Conservation (phyloP, 2,888 invertebrate species). For the Drymonia ruficornis region DNA sequence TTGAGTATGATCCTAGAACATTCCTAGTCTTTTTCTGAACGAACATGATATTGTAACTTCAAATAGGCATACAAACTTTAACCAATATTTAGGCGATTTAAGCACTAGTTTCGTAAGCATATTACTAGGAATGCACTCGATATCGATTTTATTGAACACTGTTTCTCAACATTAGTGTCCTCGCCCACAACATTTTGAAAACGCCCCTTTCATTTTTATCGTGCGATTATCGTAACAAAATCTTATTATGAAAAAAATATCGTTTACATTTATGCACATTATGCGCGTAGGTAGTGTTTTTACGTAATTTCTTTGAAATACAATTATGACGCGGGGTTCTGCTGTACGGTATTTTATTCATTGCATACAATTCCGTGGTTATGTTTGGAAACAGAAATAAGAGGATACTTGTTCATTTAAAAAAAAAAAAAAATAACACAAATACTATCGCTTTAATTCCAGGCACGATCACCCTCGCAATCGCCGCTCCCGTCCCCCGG, state of each 20-base stretch:
- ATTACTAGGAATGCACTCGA: neutral
- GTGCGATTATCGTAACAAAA: neutral
- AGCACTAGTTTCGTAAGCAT: neutral
- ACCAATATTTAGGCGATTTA: too few relatives aligned
- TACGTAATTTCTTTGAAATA: slow-evolving; percentile 1
- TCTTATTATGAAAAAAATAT: too few relatives aligned
- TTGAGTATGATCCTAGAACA: neutral
- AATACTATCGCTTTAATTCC: slow-evolving; percentile 17
- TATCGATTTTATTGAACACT: neutral
- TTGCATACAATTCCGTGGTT: too few relatives aligned
- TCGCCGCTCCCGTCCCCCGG: slow-evolving; percentile 58
- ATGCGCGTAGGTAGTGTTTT: neutral
- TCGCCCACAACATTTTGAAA: neutral
- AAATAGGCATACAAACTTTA: too few relatives aligned
- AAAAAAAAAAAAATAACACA: too few relatives aligned
- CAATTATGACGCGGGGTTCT: neutral
- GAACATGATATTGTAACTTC: too few relatives aligned
- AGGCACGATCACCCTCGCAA: slow-evolving; percentile 59
- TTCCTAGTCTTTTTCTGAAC: too few relatives aligned
- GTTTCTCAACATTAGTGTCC: slow-evolving; percentile 2
- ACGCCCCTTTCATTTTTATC: neutral
- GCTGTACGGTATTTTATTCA: neutral
- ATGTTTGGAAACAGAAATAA: too few relatives aligned
- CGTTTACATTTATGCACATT: neutral
- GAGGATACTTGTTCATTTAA: too few relatives aligned